Base-by-base conservation (phyloP, 2,797 vertebrate genomes). In the Sebastes dallii region DNA sequence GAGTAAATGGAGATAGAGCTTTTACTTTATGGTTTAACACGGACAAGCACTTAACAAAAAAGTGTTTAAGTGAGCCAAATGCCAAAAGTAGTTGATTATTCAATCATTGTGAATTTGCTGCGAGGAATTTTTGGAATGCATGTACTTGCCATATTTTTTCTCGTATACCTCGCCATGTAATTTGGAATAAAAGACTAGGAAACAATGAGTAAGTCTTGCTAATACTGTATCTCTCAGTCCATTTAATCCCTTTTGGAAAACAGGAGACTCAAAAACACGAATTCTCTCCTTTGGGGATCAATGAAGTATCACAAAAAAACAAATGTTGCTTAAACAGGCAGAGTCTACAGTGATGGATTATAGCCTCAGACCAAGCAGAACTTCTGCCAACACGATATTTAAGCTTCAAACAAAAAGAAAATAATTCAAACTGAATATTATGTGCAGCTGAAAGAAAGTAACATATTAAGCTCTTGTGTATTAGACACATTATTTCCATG, bases 261-360 rank as follows among this genome's bases (percentile, higher is more conserved):
- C 25, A 75, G 69, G 67, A 27, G 5, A 32, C 8, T 68, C 11
- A 42, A 68, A 77, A 80, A 54, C 59, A 61, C 3, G 1, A 52
- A 46, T 29, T 30, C 6, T 66, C 13, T 76, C 36, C 32, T 66
- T 11, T 32, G 54, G 64, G 64, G 67, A 83, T 73, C 56, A 76
- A 72, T 70, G 25, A 13, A 77, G 68, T 60, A 64, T 77, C 32
- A 81, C 32, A 39, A 72, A n/a, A 77, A 58, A 62, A 71, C 22
- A 42, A 61, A 59, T 60, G 62, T 64, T 55, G 66, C 58, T 66
- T 29, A 78, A 67, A 66, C 27, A 82, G 46, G n/a, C 34, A 56
- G 66, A 54, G 67, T 61, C 55, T 46, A 81, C 54, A 60, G 67
- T 71, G 79, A 82, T 80, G 65, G 86, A 84, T 89, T 77, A 83